A percentile compares a stretch with the other conserved stretches of the same genome.
These are phyloP conservation scores for Oryctolagus cuniculus DNA, from an alignment of 2,113 vertebrate species.

Conservation along the genomic window DNA sequence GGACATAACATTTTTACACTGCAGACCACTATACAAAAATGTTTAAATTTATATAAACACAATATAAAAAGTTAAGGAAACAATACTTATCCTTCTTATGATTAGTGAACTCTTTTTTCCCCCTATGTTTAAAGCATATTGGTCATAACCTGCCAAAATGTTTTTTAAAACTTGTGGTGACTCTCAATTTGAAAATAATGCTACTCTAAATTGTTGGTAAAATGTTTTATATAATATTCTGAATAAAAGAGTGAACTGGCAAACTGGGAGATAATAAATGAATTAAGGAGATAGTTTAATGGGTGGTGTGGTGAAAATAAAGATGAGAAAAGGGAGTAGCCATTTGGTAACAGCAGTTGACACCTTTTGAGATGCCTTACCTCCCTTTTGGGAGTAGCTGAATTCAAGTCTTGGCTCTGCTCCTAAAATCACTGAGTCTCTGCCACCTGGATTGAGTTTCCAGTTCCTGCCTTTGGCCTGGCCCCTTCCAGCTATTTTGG, in stretches of 20 bases:
- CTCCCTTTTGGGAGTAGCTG: too few relatives aligned
- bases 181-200: constrained; percentile 7
- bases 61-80: constrained; percentile 34
- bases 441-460: too few relatives aligned
- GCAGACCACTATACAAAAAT: background rate
- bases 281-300: constrained; percentile 36
- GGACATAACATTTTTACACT: background rate
- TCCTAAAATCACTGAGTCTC: too few relatives aligned
- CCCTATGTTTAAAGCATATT: constrained; percentile 30
- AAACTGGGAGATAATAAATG: constrained; percentile 14
- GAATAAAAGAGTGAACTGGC: background rate
- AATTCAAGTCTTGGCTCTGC: too few relatives aligned
- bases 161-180: background rate
- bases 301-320: background rate
- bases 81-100: background rate
- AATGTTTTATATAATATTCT: constrained; percentile 10
- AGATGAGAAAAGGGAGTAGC: background rate
- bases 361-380: too few relatives aligned
- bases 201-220: background rate
- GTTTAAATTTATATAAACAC: constrained; percentile 16
- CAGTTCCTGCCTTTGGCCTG: too few relatives aligned
- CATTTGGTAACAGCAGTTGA: too few relatives aligned
- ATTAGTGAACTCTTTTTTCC: background rate
- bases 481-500: too few relatives aligned
- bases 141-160: background rate